Base-by-base conservation (phyloP, 2,797 vertebrate species). In the Rhabdophis nuchalis region DNA sequence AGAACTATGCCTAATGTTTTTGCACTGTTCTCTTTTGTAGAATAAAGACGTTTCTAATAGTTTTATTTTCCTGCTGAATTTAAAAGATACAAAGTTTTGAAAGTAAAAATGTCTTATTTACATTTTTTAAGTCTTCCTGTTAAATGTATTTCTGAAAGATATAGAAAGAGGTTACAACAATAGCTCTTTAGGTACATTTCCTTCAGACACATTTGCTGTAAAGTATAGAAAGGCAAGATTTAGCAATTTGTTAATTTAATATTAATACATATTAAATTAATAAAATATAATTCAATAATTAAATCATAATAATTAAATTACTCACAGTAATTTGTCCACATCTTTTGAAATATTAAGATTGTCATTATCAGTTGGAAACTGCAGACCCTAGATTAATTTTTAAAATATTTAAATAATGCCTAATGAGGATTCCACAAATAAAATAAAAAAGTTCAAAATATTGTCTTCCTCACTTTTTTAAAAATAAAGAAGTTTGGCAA, bases 321-420 rank as follows among this genome's bases (percentile, higher is more conserved):
- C 18, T 90, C 16, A 36, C 50, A 92, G 36, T 93, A 2, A 91
- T 93, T 95, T 94, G 16, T 93, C 72, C 56, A 25, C 23, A 1
- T 13, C 89, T 93, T 86, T 46, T 89, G 52, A 85, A 91, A 93
- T 95, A 91, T 96, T 95, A 27, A 91, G 91, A 56, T 54, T 29
- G 23, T 86, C 23, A 41, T 92, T 93, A 92, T 11, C 50, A 92
- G 9, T 94, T 89, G 23, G 11, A 88, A 93, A 89, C 91, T 94
- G 86, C 16, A 88, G 91, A 95, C 82, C 52, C 92, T 56, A 89
- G 68, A 56, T 94, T 93, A 89, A 72, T 72, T 64, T 89, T 89
- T 89, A 89, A 90, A 93, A 94, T 89, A 85, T 93, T 95, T 95
- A 86, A 93, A 93, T 96, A 95, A 94, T 94, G 93, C 95, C 92